Evolutionary conservation across 2,113 vertebrate genomes (phyloP), one percentile per base, ranked within the genome.

Genomic region (Myotis brandtii): DNA sequence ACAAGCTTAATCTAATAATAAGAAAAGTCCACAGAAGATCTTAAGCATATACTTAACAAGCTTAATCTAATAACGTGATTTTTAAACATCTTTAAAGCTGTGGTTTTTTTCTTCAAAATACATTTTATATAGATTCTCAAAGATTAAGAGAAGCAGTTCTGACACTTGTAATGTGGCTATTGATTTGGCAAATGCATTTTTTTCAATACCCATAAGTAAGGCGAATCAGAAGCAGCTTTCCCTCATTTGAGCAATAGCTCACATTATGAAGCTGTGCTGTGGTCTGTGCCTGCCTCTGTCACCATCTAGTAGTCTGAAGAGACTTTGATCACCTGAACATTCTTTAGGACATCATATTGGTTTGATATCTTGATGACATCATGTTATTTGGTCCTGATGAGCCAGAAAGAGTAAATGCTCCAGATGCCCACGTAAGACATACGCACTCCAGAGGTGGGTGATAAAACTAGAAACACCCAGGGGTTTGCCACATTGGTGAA

Each of bases 401-500:
- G 32, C 77, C 54, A 56, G n/a, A 95, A 84, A 9, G 25, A 67
- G 40, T 70, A 89, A 96, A 76, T 86, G 32, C 10, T 75, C 21
- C 54, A 79, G 46, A 73, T 88, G 32, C 21, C 16, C 3, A 34
- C 43, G 13, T 62, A 81, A 76, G 67, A n/a, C 43, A 43, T 50
- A 27, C 52, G 4, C 77, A 17, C 52, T 87, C 14, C 25, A 66
- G 70, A 72, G 21, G 8, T 67, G 46, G 73, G 12, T 52, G 50
- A 66, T 72, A 89, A 94, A 91, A 89, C 40, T 82, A 64, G 20
- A 76, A 93, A 81, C 3, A 40, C 79, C 43, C 48, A 85, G 40
- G 46, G 3, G 30, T 11, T 59, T 91, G 56, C 14, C 73, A 40
- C 59, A 62, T 62, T 54, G 83, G 20, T 85, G 25, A 64, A 34